Base-by-base conservation (phyloP, 2,888 invertebrate genomes). In the Steinernema scapterisci region DNA sequence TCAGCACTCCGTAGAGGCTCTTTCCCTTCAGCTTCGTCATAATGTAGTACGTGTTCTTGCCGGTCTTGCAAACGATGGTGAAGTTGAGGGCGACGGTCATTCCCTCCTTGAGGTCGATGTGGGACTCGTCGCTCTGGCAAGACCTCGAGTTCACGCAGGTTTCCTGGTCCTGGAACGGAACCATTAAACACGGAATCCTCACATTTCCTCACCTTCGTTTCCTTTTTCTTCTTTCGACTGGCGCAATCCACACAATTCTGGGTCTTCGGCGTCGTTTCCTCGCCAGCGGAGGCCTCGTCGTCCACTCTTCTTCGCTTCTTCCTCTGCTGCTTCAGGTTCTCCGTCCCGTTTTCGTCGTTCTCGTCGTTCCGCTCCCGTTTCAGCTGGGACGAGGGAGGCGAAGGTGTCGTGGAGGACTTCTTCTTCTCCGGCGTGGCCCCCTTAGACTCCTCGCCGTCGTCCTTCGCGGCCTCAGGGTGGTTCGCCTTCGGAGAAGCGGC, bases 41-140 rank as follows among this genome's bases (percentile, higher is more conserved):
- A 31, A 63, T 63, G 63, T 63, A 63, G 63, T 63, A 63, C 31
- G 63, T 63, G 63, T 63, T 63, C 25, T 25, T 25, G 13, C 77
- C 77, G 13, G 75, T 73, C 45, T 76, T 76, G 71, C 77, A 77
- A 19, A 77, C 72, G 71, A 77, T 73, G 27, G 75, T 76, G 70
- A 77, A 77, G 70, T 77, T 75, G 23, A 77, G 63, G 45, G 72
- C 71, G 31, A 73, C 38, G 51, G 46, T 76, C 38, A 74, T 75
- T 48, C 77, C 77, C 25, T 76, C 73, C 11, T 75, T 72, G 31
- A 77, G 48, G 1, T 70, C 71, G 56, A 77, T 63, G 51, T 76
- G 48, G 44, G 54, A 44, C 52, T 76, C 75, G 7, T 77, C 77
- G 51, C 43, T 48, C n/a, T 70, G 70, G 72, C 63, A 46, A 13